phyloP scores from a whole-genome alignment of 1,140 invertebrate species.

The Callitettix versicolor region DNA sequence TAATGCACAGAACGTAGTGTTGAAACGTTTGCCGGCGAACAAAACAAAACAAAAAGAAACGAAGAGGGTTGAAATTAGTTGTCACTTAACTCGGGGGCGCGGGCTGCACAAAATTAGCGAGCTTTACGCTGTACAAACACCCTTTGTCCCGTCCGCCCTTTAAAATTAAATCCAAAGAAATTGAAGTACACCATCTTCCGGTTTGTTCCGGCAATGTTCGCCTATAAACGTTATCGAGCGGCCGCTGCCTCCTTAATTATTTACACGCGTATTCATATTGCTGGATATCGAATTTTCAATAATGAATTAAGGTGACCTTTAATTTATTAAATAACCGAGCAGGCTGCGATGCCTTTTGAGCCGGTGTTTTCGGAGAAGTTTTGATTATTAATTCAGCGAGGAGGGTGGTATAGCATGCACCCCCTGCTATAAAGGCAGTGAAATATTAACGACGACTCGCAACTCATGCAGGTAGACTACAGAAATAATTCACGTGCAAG shows the following conservation, averaged over 20 bases:
- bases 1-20: no score
- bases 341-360: conserved; percentile 19
- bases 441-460: conserved; percentile 19
- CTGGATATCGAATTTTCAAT: conserved; percentile 23
- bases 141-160: no score
- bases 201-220: no score
- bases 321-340: conserved; percentile 23
- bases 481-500: conserved; percentile 21
- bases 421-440: conserved; percentile 19
- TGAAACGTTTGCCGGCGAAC: no score
- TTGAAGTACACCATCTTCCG: no score
- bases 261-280: not conserved
- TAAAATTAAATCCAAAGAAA: no score
- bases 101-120: no score
- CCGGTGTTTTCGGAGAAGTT: conserved; percentile 21
- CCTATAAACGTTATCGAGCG: no score
- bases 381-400: conserved; percentile 19
- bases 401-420: conserved; percentile 16
- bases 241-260: not conserved
- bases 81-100: no score
- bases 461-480: conserved; percentile 21
- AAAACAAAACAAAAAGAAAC: no score
- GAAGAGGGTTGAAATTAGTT: no score
- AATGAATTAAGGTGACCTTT: conserved; percentile 21
- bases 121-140: no score